A percentile compares a stretch with the other conserved stretches of the same genome.
Conservation (phyloP, 2,113 vertebrate species). For the Melanostigma gelatinosum region DNA sequence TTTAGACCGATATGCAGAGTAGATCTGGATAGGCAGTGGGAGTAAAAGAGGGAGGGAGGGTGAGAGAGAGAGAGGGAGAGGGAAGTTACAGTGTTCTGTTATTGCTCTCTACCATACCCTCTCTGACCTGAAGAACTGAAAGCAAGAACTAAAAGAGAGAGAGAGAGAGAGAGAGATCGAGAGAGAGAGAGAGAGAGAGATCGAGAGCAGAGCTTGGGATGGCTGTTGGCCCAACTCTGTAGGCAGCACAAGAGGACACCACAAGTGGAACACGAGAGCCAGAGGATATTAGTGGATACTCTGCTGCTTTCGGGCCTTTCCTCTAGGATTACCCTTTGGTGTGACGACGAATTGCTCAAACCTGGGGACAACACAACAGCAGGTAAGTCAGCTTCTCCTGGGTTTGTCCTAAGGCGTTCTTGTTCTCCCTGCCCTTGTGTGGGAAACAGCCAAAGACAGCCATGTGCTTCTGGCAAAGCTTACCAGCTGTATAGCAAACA, state of each 20-base stretch:
- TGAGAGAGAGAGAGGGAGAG: constrained; percentile 34
- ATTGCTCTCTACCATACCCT: constrained; percentile 67
- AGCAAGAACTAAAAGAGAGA: constrained; percentile 21
- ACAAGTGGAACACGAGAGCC: constrained; percentile 55
- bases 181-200: constrained; percentile 47
- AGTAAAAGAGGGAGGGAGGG: constrained; percentile 26
- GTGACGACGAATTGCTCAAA: constrained; percentile 34
- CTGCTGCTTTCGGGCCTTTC: constrained; percentile 1
- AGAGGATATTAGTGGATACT: constrained; percentile 57
- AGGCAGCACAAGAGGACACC: constrained; percentile 39
- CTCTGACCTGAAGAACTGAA: constrained; percentile 62
- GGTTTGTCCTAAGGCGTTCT: not conserved
- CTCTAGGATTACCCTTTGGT: constrained; percentile 52
- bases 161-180: not conserved
- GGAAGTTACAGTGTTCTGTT: constrained; percentile 64
- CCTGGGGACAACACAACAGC: constrained; percentile 49
- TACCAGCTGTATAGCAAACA: constrained; percentile 28
- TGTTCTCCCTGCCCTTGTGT: not conserved
- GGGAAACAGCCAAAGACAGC: constrained; percentile 1
- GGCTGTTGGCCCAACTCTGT: constrained; percentile 59
- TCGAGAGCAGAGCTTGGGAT: constrained; percentile 56
- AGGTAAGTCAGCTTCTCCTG: constrained; percentile 53
- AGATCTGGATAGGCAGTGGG: constrained; percentile 64
- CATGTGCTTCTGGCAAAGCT: constrained; percentile 8
- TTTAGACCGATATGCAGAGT: constrained; percentile 43